Conservation (phyloP, 92 coral and sea anemone genomes). For the Desmophyllum pertusum region DNA sequence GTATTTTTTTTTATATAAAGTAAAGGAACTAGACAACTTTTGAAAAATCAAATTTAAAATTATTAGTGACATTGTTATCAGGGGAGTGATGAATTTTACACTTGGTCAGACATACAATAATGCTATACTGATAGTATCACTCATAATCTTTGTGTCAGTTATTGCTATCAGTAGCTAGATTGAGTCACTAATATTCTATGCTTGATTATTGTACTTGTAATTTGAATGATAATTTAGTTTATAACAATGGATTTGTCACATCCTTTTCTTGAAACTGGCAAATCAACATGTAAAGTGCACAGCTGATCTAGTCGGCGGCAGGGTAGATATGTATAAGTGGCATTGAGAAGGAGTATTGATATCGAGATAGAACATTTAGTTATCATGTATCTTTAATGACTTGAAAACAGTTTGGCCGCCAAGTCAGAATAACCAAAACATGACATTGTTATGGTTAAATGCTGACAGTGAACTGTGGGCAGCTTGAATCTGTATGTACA, state of each 20-base stretch:
- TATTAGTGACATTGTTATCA: neutral
- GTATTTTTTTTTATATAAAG: slow-evolving; percentile 12
- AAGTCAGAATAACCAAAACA: slow-evolving; percentile 7
- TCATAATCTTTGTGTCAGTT: neutral
- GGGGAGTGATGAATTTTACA: neutral
- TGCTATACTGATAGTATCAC: neutral
- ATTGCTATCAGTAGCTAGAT: neutral
- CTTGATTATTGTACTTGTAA: neutral
- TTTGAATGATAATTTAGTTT: neutral
- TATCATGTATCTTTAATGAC: slow-evolving; percentile 45
- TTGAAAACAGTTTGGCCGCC: slow-evolving; percentile 28
- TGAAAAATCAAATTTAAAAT: neutral
- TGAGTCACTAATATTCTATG: neutral
- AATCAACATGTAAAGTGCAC: neutral
- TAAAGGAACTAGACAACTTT: neutral
- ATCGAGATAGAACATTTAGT: slow-evolving; percentile 1
- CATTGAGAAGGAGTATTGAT: neutral
- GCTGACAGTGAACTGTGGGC: neutral
- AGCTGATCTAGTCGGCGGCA: neutral
- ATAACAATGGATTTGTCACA: neutral
- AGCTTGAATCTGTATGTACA: neutral
- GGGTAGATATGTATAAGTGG: neutral
- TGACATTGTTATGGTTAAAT: slow-evolving; percentile 6
- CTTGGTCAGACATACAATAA: neutral
- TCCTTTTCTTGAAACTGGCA: neutral